Base-by-base conservation (phyloP, 2,888 invertebrate genomes). In the Drosophila anceps region DNA sequence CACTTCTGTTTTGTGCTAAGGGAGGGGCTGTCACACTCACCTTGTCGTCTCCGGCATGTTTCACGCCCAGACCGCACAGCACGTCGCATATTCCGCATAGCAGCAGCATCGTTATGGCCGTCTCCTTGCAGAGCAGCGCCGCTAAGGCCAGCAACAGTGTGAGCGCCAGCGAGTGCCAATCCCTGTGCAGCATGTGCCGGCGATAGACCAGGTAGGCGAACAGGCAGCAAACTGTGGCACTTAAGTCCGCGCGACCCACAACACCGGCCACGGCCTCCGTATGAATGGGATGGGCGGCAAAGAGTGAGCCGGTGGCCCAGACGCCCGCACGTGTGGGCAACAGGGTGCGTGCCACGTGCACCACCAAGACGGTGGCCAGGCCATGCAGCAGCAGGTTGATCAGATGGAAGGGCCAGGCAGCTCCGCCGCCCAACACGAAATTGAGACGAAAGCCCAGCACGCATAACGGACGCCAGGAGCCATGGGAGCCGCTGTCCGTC, bases 211-310 rank as follows among this genome's bases (percentile, higher is more conserved):
- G 95, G 93, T 98, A 99, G 57, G 98, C 96, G 73, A 97, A 94
- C 70, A 98, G 95, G 93, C 98, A 98, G 93, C 98, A 96, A 88
- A 98, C 95, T 92, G 98, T 97, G 15, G 98, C 97, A 37, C 97
- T 96, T 48, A 99, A 94, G 93, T 99, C 99, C 7, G 99, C 98
- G 67, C 99, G 95, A 4, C 99, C 99, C 15, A 99, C 99, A 55
- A 98, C 95, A 31, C 98, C 98, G 0, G 98, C 98, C 33, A 99
- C 98, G 0, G 99, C 98, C 93, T 99, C 99, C 9, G 98, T 97
- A 94, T 99, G 99, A 85, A 99, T 96, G 15, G 99, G 99, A 93
- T 99, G 99, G 3, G 96, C 96, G 37, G 99, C 98, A 92, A 99
- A 99, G 46, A 98, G 94, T 9, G 98, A 94, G 1, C 98, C 98